Percentiles rank a stretch among this genome's conserved stretches.
These are phyloP conservation scores for Phocides pigmalion DNA, from an alignment of 1,140 invertebrate genomes.

Conservation along the genomic window DNA sequence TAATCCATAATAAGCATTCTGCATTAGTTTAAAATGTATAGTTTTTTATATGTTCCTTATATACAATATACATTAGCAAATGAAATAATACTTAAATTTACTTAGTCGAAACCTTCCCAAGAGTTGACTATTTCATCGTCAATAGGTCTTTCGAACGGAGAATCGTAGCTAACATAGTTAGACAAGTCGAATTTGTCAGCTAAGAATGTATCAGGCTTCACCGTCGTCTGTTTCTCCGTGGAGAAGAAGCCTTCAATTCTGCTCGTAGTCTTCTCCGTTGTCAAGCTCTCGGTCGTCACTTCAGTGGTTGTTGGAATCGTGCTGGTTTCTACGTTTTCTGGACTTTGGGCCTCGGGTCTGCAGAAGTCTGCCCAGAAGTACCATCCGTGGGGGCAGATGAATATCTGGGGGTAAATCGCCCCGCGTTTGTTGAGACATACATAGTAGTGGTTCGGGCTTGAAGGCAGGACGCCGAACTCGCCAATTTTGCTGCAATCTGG, in stretches of 20 bases:
- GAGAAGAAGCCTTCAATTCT: conserved; percentile 62
- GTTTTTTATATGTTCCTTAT: too few species aligned
- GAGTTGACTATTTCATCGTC: conserved; percentile 54
- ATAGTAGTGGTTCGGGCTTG: conserved; percentile 70
- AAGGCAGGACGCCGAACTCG: conserved; percentile 49
- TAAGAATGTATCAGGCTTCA: conserved; percentile 65
- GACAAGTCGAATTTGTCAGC: conserved; percentile 73
- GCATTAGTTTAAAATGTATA: too few species aligned
- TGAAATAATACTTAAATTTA: conserved; percentile 5
- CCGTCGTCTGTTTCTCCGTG: conserved; percentile 57
- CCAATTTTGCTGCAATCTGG: conserved; percentile 59
- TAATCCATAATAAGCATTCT: too few species aligned
- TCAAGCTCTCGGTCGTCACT: background rate
- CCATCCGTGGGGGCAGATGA: conserved; percentile 75
- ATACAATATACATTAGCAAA: background rate
- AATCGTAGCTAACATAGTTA: conserved; percentile 62
- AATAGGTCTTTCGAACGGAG: conserved; percentile 43
- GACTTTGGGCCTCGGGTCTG: conserved; percentile 44
- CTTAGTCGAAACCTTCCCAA: conserved; percentile 43
- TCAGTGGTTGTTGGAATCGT: conserved; percentile 20
- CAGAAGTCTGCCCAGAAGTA: conserved; percentile 66
- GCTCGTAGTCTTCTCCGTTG: conserved; percentile 34
- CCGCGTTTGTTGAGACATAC: conserved; percentile 59
- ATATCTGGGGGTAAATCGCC: conserved; percentile 62
- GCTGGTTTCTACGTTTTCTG: too few species aligned